Evolutionary conservation across 2,113 vertebrate species (phyloP).

Genomic region (Oncorhynchus gorbuscha): DNA sequence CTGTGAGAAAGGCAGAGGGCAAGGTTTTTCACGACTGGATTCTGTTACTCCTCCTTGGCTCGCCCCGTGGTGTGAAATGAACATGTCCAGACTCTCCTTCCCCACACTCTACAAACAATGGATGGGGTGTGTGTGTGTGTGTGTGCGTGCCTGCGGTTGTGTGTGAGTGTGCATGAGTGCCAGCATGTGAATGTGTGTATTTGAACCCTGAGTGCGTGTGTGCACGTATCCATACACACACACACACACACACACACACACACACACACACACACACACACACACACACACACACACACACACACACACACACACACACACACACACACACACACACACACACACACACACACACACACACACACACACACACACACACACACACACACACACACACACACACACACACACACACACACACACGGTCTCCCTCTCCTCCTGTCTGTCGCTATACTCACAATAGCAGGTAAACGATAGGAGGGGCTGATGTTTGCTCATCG

Average conservation of each 20-base stretch:
- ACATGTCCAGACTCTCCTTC: slow-evolving; percentile 62
- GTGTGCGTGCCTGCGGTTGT: slow-evolving; percentile 2
- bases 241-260: too few relatives aligned
- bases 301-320: not conserved
- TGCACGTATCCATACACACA: slow-evolving; percentile 9
- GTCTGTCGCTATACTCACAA: slow-evolving; percentile 18
- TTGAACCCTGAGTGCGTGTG: not conserved
- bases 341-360: not conserved
- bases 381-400: not conserved
- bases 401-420: slow-evolving; percentile 19
- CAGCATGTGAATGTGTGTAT: not conserved
- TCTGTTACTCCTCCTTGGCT: slow-evolving; percentile 57
- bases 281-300: slow-evolving; percentile 5
- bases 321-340: slow-evolving; percentile 19
- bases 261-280: slow-evolving; percentile 6
- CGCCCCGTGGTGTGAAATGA: slow-evolving; percentile 62
- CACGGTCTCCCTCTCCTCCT: slow-evolving; percentile 19
- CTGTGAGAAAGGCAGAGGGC: slow-evolving; percentile 56
- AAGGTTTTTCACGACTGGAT: slow-evolving; percentile 18
- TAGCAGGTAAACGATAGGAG: slow-evolving; percentile 32
- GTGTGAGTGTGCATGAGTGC: slow-evolving; percentile 12
- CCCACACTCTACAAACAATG: slow-evolving; percentile 35
- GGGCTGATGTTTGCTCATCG: slow-evolving; percentile 25
- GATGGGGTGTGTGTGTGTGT: slow-evolving; percentile 10
- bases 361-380: not conserved